Base-by-base conservation (phyloP, 2,888 invertebrate genomes). In the Leptinotarsa peninsularis region DNA sequence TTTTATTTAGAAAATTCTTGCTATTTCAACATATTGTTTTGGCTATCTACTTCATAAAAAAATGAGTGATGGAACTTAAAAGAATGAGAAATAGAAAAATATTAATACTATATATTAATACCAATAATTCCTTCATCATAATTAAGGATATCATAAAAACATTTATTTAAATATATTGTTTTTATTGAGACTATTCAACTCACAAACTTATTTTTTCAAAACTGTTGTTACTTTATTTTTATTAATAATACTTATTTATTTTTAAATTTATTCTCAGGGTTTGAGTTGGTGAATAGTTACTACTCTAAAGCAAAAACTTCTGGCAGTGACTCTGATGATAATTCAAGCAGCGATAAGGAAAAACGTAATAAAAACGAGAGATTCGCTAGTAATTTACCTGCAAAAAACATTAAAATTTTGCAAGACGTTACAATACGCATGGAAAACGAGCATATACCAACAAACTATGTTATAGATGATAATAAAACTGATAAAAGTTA, bases 321-420 rank as follows among this genome's bases (percentile, higher is more conserved):
- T 52, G 17, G 52, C 52, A 52, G 52, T 52, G 52, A 52, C 52
- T 52, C 52, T 52, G 52, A 52, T 52, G 52, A 52, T 52, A 52
- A 52, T 52, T 52, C 52, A 52, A 52, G 52, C 52, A 52, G 52
- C 17, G 52, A 52, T n/a, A 52, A n/a, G 52, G 52, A 52, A 52
- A 52, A 52, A 52, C 52, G 0, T 14, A 52, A 52, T 52, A n/a
- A 52, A n/a, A 52, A 52, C 14, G 17, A 52, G 4, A 52, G 15
- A 52, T 52, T 52, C 15, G 3, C 17, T n/a, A 52, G 52, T 52
- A 13, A 14, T 52, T 13, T 10, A 52, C 52, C 52, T 52, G 15
- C 15, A 52, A 52, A 52, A 17, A 23, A 50, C 17, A 52, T 17
- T 52, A 52, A 52, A 52, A 52, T 52, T 5, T 52, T 52, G 52